Conservation (phyloP, 2,113 vertebrate genomes). For the Passer domesticus region DNA sequence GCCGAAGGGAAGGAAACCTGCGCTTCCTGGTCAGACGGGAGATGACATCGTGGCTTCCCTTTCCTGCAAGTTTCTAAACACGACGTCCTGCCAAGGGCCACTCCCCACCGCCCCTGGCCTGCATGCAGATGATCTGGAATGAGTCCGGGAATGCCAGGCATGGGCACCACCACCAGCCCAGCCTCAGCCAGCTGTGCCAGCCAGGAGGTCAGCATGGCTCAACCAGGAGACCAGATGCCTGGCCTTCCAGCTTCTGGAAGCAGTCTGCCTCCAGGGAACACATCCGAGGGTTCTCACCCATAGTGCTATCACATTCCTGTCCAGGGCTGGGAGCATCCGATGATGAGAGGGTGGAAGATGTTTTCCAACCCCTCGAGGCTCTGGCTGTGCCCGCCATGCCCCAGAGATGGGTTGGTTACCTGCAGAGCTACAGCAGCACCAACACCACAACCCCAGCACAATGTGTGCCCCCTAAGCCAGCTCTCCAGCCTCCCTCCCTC, state of each 20-base stretch:
- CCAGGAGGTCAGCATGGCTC: neutral
- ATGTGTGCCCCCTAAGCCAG: neutral
- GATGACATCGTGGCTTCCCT: slow-evolving; percentile 71
- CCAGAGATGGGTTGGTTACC: neutral
- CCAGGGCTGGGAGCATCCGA: neutral
- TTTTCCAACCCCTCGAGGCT: neutral
- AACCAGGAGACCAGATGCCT: neutral
- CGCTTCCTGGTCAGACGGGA: slow-evolving; percentile 79
- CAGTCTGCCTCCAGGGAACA: neutral
- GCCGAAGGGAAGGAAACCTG: slow-evolving; percentile 72
- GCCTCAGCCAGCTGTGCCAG: neutral
- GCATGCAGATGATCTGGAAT: neutral
- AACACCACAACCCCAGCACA: neutral
- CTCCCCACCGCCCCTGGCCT: slow-evolving; percentile 30
- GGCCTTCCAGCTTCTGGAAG: neutral
- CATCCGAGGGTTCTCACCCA: fast-evolving
- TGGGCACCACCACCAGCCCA: neutral
- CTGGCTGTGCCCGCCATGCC: fast-evolving
- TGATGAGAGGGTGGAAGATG: neutral
- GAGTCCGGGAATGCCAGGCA: neutral
- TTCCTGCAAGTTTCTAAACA: slow-evolving; percentile 76
- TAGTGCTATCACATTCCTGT: neutral
- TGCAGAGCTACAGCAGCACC: fast-evolving
- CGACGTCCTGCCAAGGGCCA: slow-evolving; percentile 64
- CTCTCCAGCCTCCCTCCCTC: neutral